These are phyloP conservation scores for Tyto alba DNA, from an alignment of 2,113 vertebrate species.

Conservation along the genomic window DNA sequence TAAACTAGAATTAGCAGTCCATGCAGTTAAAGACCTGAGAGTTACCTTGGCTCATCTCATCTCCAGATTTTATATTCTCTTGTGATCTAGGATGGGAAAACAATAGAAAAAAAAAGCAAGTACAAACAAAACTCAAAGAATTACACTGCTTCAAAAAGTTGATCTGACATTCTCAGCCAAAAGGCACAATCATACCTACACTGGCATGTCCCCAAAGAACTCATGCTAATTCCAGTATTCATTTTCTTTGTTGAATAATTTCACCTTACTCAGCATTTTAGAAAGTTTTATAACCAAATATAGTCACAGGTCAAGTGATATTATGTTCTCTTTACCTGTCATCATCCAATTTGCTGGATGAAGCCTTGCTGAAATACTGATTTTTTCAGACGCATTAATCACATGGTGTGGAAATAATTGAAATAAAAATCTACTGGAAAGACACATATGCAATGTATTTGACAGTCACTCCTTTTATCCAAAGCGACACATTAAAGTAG, in stretches of 20 bases:
- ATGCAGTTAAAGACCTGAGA: neutral
- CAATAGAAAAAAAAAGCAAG: neutral
- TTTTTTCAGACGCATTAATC: neutral
- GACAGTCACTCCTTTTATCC: neutral
- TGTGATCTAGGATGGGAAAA: neutral
- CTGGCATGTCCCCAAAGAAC: neutral
- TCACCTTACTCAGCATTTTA: neutral
- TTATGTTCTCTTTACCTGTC: neutral
- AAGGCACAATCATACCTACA: neutral
- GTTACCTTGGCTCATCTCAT: neutral
- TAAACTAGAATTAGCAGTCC: neutral
- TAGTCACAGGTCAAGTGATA: neutral
- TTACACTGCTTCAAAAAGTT: neutral
- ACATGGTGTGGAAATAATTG: neutral
- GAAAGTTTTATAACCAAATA: neutral
- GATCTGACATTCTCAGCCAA: neutral
- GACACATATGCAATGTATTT: neutral
- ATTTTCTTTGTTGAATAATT: neutral
- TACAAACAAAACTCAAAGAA: neutral
- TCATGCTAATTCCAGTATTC: neutral
- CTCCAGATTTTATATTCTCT: neutral
- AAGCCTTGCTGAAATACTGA: neutral
- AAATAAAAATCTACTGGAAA: neutral
- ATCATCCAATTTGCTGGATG: neutral
- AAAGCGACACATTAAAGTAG: neutral